A percentile compares a stretch with the other conserved stretches of the same genome.
These are phyloP conservation scores for Beroe ovata DNA, from an alignment of 37 sponge, comb jelly and placozoan species.

Conservation along the genomic window DNA sequence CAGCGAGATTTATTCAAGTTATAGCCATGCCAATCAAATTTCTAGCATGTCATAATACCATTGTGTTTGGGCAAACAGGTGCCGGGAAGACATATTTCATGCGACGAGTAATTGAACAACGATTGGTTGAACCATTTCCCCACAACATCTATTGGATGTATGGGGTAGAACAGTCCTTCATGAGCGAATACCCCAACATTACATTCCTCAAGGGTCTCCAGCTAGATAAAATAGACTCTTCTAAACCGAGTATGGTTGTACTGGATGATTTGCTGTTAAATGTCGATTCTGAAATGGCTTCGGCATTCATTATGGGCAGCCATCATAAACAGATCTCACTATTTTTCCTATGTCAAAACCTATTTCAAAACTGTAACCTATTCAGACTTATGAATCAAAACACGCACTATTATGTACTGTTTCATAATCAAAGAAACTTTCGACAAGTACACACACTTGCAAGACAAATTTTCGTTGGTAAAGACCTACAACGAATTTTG, in stretches of 20 bases:
- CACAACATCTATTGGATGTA: conserved; percentile 21
- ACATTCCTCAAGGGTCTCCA: neutral
- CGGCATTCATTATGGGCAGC: conserved; percentile 11
- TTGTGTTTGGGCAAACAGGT: conserved; percentile 7
- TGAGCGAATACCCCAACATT: conserved; percentile 10
- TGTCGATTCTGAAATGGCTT: neutral
- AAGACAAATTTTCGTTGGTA: conserved; percentile 10
- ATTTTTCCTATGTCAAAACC: conserved; percentile 7
- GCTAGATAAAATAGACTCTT: neutral
- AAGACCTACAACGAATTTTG: neutral
- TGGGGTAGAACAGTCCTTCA: neutral
- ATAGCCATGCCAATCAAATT: conserved; percentile 28
- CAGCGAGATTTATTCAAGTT: conserved; percentile 1
- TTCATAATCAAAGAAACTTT: conserved; percentile 8
- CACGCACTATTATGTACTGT: neutral
- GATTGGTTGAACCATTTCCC: conserved; percentile 6
- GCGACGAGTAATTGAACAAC: neutral
- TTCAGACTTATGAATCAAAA: conserved; percentile 17
- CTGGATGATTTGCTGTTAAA: neutral
- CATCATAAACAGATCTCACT: neutral
- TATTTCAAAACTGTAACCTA: conserved; percentile 7
- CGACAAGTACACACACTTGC: conserved; percentile 29
- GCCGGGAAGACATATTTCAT: conserved; percentile 17
- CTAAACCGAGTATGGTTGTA: neutral
- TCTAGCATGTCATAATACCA: neutral